Evolutionary conservation across 53 echinoderm and acorn worm species (phyloP), one percentile per base, ranked within the genome.

Genomic region (Antedon mediterranea): DNA sequence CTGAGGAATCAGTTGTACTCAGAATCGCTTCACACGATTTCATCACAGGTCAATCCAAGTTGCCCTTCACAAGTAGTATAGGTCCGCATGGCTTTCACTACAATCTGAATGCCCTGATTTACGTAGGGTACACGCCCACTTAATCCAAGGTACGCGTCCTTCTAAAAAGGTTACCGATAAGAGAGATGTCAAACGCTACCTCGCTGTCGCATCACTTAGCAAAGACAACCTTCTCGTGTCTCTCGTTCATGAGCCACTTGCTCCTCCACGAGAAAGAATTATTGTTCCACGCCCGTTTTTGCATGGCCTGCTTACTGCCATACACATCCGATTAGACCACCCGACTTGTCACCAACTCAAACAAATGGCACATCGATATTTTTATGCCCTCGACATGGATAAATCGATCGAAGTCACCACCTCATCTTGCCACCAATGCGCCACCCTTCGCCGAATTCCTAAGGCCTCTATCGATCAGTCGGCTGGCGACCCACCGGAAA

Each of bases 161-260:
- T 91, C 86, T 0, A 88, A 86, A 33, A 81, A 84, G 23, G 43
- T 88, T 4, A 91, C 88, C 18, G 83, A 88, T 78, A 82, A 85
- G 32, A 80, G 73, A 30, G 89, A 89, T 71, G 87, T 93, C 31
- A 89, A 92, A 76, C 76, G 85, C 28, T 87, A 89, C 30, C 89
- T 89, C 71, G 74, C 76, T 4, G 83, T 89, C 23, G 42, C 82
- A 4, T 34, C 84, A 30, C 75, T 93, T 15, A 83, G 89, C 23
- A 73, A 70, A 15, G 89, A 93, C 81, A 87, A 87, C 27, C 83
- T 89, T 28, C 77, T 93, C 11, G 75, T 89, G 7, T 85, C 88
- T 3, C 81, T 83, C 5, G 43, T 78, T 0, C 74, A 88, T 1
- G 41, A 78, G 5, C 81, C 90, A 0, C 79, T 93, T 26, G 31